A percentile compares a stretch with the other conserved stretches of the same genome.
These are phyloP conservation scores for Melospiza georgiana DNA, from an alignment of 2,113 vertebrate species.

Conservation along the genomic window DNA sequence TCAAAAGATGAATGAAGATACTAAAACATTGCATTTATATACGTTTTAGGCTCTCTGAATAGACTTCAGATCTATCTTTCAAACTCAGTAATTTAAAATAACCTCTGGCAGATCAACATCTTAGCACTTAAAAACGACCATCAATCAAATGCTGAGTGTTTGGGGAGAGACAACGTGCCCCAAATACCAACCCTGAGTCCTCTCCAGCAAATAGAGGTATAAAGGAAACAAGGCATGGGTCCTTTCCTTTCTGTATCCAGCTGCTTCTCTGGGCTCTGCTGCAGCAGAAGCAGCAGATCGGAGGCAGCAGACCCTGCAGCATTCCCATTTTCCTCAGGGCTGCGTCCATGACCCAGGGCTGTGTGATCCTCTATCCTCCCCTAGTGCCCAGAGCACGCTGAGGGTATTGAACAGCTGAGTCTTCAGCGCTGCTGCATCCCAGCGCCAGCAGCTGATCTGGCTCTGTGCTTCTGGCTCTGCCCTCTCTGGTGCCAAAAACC, in stretches of 20 bases:
- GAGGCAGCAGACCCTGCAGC: neutral
- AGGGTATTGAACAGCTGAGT: neutral
- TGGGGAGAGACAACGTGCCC: neutral
- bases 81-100: neutral
- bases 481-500: neutral
- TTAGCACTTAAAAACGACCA: neutral
- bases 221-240: neutral
- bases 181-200: neutral
- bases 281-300: neutral
- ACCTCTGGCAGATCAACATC: neutral
- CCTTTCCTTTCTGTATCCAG: neutral
- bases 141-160: neutral
- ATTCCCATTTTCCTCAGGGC: neutral
- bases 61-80: neutral
- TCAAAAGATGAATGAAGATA: neutral
- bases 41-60: neutral
- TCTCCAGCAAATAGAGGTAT: neutral
- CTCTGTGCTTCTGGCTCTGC: neutral
- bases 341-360: neutral
- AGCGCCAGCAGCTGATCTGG: neutral
- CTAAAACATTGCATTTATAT: neutral
- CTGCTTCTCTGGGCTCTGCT: neutral
- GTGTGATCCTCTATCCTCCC: slow-evolving; percentile 11
- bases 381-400: neutral
- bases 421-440: neutral